Evolutionary conservation across 2,888 invertebrate species (phyloP).

Genomic region (Mythimna loreyi): DNA sequence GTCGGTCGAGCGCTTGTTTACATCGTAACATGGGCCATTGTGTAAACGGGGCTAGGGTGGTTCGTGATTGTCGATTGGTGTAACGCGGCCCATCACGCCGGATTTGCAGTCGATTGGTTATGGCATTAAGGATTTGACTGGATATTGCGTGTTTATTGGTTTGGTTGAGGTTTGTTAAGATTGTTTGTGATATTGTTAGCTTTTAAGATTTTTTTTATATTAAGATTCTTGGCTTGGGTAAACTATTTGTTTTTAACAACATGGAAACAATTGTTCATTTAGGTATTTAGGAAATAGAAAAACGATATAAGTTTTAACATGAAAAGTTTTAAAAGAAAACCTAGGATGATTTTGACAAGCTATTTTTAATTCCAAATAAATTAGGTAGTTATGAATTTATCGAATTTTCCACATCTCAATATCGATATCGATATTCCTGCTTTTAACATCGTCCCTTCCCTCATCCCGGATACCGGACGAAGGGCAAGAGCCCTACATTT

Average conservation of each 20-base stretch:
- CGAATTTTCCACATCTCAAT: not conserved
- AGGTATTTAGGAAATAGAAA: no score
- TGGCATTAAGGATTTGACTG: conserved; percentile 49
- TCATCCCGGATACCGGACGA: conserved; percentile 77
- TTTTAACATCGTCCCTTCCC: conserved; percentile 57
- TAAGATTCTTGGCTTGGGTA: not conserved
- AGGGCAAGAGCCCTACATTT: conserved; percentile 78
- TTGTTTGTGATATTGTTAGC: not conserved
- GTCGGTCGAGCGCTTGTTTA: conserved; percentile 53
- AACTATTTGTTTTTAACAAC: no score
- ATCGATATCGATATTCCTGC: conserved; percentile 32
- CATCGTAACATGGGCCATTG: conserved; percentile 50
- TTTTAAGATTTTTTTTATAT: no score
- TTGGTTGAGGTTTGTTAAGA: conserved; percentile 18
- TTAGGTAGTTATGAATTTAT: no score
- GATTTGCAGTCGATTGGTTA: conserved; percentile 30
- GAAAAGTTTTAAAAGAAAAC: no score
- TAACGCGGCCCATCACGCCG: conserved; percentile 48
- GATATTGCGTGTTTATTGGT: conserved; percentile 7
- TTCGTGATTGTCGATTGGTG: conserved; percentile 47
- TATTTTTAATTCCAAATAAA: no score
- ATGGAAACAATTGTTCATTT: no score
- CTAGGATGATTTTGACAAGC: no score
- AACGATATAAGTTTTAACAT: no score
- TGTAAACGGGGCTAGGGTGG: conserved; percentile 55